Percentiles rank a stretch among this genome's conserved stretches.
phyloP scores from a whole-genome alignment of 92 coral and sea anemone species.

The Phenganax stokvisi region DNA sequence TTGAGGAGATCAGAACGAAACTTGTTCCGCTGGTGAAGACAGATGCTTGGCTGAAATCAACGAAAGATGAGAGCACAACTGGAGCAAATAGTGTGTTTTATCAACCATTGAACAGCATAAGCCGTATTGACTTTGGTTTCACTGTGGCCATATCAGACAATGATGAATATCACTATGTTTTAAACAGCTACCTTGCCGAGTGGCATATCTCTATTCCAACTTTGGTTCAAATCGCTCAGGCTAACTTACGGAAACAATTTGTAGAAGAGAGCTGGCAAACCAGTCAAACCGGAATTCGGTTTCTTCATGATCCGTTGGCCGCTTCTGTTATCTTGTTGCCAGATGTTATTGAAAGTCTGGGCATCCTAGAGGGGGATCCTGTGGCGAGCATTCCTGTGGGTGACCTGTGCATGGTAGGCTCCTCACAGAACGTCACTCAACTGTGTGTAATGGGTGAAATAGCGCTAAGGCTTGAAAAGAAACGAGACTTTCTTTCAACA shows the following conservation, averaged over 20 bases:
- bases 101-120: slow-evolving; percentile 62
- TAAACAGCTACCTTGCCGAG: slow-evolving; percentile 67
- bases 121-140: slow-evolving; percentile 63
- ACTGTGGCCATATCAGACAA: slow-evolving; percentile 71
- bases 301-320: slow-evolving; percentile 62
- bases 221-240: slow-evolving; percentile 60
- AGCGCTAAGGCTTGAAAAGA: slow-evolving; percentile 61
- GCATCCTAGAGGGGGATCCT: slow-evolving; percentile 61
- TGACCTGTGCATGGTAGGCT: slow-evolving; percentile 77
- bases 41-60: slow-evolving; percentile 63
- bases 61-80: slow-evolving; percentile 51
- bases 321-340: slow-evolving; percentile 81
- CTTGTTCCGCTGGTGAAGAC: slow-evolving; percentile 75
- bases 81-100: slow-evolving; percentile 62
- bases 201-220: slow-evolving; percentile 72
- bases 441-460: slow-evolving; percentile 81
- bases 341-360: slow-evolving; percentile 60
- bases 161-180: slow-evolving; percentile 57
- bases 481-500: slow-evolving; percentile 63
- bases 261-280: slow-evolving; percentile 60
- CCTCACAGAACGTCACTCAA: slow-evolving; percentile 68
- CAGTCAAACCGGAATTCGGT: slow-evolving; percentile 74
- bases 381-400: slow-evolving; percentile 61
- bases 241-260: slow-evolving; percentile 64
- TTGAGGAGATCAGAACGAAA: slow-evolving; percentile 63